Evolutionary conservation across 2,888 invertebrate species (phyloP).

Genomic region (Argyresthia albistria): DNA sequence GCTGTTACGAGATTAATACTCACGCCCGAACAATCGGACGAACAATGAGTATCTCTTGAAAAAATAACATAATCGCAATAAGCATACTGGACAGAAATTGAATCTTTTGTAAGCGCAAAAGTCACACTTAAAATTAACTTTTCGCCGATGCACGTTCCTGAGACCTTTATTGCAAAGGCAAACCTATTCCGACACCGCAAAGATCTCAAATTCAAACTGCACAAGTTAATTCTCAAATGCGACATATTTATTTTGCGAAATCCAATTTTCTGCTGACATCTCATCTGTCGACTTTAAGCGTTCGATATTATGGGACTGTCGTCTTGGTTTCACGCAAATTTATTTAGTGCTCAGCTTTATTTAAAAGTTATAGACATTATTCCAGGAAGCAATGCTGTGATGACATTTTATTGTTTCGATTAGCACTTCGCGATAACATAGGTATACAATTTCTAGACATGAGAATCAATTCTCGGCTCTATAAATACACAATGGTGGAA

Average conservation of each 20-base stretch:
- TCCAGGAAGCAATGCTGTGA: neutral
- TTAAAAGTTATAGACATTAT: neutral
- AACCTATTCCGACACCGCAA: constrained; percentile 18
- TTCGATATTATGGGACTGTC: constrained; percentile 55
- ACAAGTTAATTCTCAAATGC: constrained; percentile 42
- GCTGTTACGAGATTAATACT: constrained; percentile 40
- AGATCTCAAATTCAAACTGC: constrained; percentile 20
- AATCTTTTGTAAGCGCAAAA: constrained; percentile 50
- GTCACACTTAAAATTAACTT: constrained; percentile 62
- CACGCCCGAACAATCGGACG: constrained; percentile 18
- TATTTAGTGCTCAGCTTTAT: constrained; percentile 33
- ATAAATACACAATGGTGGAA: constrained; percentile 8
- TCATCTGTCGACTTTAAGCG: constrained; percentile 70
- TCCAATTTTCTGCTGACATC: constrained; percentile 73
- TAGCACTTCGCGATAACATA: neutral
- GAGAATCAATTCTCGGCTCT: neutral
- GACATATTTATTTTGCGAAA: constrained; percentile 72
- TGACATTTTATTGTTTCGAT: neutral
- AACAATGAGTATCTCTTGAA: constrained; percentile 14
- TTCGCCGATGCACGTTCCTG: constrained; percentile 25
- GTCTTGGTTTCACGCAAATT: constrained; percentile 60
- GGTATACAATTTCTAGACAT: neutral
- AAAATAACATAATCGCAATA: constrained; percentile 33
- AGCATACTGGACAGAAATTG: constrained; percentile 48
- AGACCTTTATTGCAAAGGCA: constrained; percentile 14